A percentile compares a stretch with the other conserved stretches of the same genome.
Conservation (phyloP, 2,113 vertebrate species). For the Tympanuchus pallidicinctus region DNA sequence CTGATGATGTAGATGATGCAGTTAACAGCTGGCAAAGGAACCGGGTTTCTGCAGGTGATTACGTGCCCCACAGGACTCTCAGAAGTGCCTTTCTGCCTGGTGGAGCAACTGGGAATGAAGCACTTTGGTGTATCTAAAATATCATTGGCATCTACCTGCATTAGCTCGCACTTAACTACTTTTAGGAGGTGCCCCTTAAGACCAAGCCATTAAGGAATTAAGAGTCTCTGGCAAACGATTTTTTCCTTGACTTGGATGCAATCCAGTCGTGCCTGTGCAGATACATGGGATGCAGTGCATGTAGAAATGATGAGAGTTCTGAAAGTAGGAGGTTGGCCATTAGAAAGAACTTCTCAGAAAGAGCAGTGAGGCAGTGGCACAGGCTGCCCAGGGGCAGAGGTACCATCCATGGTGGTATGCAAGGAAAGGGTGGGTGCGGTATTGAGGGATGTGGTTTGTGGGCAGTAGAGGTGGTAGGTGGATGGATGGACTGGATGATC, state of each 20-base stretch:
- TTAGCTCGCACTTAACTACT: background rate
- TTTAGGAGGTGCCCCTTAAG: background rate
- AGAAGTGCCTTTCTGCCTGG: background rate
- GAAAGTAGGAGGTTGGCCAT: background rate
- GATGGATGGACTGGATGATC: no score
- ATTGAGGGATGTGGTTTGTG: no score
- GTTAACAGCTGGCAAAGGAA: slow-evolving; percentile 2
- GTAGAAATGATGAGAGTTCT: background rate
- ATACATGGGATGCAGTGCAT: background rate
- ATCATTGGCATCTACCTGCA: background rate
- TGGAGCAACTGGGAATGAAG: background rate
- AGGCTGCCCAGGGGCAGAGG: no score
- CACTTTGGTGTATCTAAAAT: background rate
- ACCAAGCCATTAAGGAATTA: background rate
- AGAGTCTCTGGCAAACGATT: background rate
- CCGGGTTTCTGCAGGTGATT: background rate
- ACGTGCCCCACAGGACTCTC: background rate
- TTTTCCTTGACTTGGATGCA: background rate
- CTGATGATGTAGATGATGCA: background rate
- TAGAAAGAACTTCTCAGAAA: no score
- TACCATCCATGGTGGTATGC: no score
- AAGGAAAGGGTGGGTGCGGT: no score
- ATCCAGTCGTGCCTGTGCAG: background rate
- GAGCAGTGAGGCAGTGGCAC: no score
- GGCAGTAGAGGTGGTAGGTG: no score